Base-by-base conservation (phyloP, 2,888 invertebrate species). In the Drosophila vallismaia region DNA sequence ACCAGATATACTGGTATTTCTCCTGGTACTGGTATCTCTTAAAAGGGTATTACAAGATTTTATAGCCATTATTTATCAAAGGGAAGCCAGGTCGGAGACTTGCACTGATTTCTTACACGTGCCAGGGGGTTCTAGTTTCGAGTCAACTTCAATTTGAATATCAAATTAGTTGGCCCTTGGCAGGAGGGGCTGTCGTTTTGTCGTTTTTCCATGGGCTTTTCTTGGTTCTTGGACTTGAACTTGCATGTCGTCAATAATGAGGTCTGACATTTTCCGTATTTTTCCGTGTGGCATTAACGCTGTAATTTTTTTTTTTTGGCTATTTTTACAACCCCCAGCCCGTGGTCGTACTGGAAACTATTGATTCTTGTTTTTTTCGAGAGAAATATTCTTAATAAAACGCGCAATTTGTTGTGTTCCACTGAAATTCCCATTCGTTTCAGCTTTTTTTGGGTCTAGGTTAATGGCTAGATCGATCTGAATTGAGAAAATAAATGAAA, bases 121-220 rank as follows among this genome's bases (percentile, higher is more conserved):
- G 78, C 66, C 55, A 38, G 10, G 26, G 38, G 28, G 42, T 44
- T 48, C 36, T 26, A 55, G 63, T 66, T 53, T 59, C 48, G 52
- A 76, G 54, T 66, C 71, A 70, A 76, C 81, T 74, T 68, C 62
- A 80, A 82, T 86, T 82, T 86, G 78, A 85, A 82, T 86, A 76
- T 68, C 64, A 86, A 82, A 86, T 84, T 78, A 82, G 81, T 69
- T 69, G 58, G 45, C 56, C 19, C 19, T 19, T 9, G 33, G 24
- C n/a, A 45, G 31, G 19, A 51, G 29, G 26, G 46, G 33, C 14
- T n/a, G 40, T 3, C 40, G 14, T 3, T 40, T 19, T 19, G 19
- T 19, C 19, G 19, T 19, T 19, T 1, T 19, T 40, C 12, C 6
- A 4, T 57, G 14, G 51, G 31, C 33, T 28, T 38, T 14, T 40